Evolutionary conservation across 2,113 vertebrate species (phyloP).

Genomic region (Oreotragus oreotragus): DNA sequence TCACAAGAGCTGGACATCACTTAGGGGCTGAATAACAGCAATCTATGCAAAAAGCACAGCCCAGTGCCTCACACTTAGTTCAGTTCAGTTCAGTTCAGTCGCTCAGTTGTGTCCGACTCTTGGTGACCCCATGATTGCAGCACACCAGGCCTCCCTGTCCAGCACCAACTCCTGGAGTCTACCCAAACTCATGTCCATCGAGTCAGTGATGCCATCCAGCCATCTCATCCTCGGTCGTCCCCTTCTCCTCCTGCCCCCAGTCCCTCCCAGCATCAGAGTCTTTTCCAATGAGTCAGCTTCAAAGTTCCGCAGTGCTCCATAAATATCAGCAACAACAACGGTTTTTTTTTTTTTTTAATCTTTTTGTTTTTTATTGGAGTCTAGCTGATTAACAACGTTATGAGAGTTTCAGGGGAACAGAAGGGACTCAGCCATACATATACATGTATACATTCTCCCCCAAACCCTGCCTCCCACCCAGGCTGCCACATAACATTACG

Average conservation of each 20-base stretch:
- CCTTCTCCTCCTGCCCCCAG: too few relatives aligned
- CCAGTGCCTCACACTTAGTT: not conserved
- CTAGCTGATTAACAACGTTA: not conserved
- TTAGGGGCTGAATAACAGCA: not conserved
- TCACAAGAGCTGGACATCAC: not conserved
- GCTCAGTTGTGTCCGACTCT: too few relatives aligned
- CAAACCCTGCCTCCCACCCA: not conserved
- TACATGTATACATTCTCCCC: not conserved
- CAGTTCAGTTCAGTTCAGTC: too few relatives aligned
- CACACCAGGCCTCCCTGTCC: too few relatives aligned
- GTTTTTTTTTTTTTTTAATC: not conserved
- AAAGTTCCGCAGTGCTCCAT: not conserved
- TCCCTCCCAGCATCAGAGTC: too few relatives aligned
- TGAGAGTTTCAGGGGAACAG: not conserved
- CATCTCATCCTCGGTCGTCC: too few relatives aligned
- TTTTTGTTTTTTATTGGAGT: not conserved
- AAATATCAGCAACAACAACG: not conserved
- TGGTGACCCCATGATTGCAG: too few relatives aligned
- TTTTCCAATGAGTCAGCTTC: too few relatives aligned
- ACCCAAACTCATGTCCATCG: too few relatives aligned
- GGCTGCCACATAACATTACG: not conserved
- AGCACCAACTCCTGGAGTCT: too few relatives aligned
- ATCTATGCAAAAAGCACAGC: not conserved
- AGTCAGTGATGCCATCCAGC: too few relatives aligned
- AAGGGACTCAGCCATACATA: not conserved